Evolutionary conservation across 2,797 vertebrate species (phyloP), one percentile per base, ranked within the genome.

Genomic region (Carcharodon carcharias): DNA sequence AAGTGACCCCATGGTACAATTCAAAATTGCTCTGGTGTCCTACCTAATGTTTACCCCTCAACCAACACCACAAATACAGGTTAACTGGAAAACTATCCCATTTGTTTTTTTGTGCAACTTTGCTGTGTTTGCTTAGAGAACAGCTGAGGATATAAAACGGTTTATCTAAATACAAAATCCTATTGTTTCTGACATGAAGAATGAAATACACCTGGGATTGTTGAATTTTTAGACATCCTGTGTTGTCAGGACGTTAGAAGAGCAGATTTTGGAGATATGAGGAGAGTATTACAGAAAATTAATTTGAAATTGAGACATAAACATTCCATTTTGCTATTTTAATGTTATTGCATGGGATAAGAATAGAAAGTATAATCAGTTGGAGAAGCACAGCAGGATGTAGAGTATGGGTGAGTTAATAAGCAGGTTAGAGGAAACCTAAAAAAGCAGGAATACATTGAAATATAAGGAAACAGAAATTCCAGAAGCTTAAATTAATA

Each of bases 321-420:
- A 93, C 40, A 77, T 12, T 35, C 8, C 71, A 35, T 77, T 77
- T 77, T 77, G 31, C 31, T 77, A 77, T 77, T 40, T 67, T 93
- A 93, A 93, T 63, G n/a, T 63, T 65, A 45, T 93, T 67, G 40
- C 12, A 67, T 18, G 45, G 91, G 91, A 93, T 67, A 93, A 93
- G 63, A 93, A 93, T 93, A 93, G 82, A 85, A 50, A 85, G 91
- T 45, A 93, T 65, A 45, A 45, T 67, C 9, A 67, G n/a, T 26
- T 21, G n/a, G 7, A 67, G 91, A 40, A 67, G n/a, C 61, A 9
- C 91, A 93, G 63, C 91, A 93, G 91, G 91, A 91, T 91, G 16
- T n/a, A 35, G 88, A 16, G 91, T 93, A 45, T 4, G 61, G 3
- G n/a, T 45, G 91, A 45, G 63, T 93, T 93, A 93, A 93, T 93